Percentiles rank a stretch among this genome's conserved stretches.
Conservation (phyloP, 2,113 vertebrate genomes). For the Tyto alba region DNA sequence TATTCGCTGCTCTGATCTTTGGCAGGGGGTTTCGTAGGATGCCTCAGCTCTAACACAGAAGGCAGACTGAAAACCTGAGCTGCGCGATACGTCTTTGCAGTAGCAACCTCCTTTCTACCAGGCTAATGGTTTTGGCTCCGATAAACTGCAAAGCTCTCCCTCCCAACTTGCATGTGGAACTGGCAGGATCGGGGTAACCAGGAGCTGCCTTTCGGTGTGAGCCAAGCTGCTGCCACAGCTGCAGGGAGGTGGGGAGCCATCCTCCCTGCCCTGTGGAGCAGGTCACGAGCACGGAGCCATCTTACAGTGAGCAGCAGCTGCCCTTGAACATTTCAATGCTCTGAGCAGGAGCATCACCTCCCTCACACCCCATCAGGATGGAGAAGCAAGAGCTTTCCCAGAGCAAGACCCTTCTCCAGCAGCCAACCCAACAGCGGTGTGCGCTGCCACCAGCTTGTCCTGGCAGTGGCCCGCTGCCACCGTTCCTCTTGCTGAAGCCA, state of each 20-base stretch:
- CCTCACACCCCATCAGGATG: background rate
- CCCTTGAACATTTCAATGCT: background rate
- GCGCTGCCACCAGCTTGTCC: background rate
- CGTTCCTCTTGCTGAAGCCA: background rate
- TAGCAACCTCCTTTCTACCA: background rate
- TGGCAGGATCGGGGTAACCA: background rate
- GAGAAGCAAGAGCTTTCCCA: background rate
- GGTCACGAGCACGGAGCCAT: background rate
- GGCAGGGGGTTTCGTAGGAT: background rate
- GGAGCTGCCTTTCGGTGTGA: background rate
- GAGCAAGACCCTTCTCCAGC: background rate
- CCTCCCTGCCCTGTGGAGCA: background rate
- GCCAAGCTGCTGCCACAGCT: background rate
- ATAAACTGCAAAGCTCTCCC: background rate
- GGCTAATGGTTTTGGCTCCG: background rate
- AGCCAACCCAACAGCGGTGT: background rate
- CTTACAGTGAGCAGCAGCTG: accelerated
- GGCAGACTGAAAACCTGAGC: background rate
- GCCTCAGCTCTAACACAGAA: background rate
- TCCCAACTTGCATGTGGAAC: background rate
- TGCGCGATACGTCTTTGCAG: accelerated
- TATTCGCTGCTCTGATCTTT: background rate
- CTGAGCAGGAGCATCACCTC: background rate
- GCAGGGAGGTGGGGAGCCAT: background rate
- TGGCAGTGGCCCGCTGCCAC: background rate